These are phyloP conservation scores for Shinisaurus crocodilurus DNA, from an alignment of 2,113 vertebrate genomes.

Conservation along the genomic window DNA sequence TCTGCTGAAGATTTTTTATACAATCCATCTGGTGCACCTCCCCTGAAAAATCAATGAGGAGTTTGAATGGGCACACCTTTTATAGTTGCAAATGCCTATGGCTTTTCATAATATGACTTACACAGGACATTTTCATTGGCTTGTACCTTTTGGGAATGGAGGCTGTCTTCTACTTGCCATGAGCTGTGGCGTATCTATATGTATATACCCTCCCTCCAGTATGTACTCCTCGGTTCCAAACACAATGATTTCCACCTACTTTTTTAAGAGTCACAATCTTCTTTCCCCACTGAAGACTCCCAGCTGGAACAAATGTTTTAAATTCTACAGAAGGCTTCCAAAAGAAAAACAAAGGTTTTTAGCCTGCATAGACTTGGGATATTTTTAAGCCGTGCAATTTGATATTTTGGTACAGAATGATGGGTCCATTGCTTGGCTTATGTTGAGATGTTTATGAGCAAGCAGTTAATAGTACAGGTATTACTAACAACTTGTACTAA, in stretches of 20 bases:
- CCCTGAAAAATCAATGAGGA: too few species aligned
- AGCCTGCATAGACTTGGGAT: background rate
- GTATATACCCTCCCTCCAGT: background rate
- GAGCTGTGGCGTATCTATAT: background rate
- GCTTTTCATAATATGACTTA: background rate
- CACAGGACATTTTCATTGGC: background rate
- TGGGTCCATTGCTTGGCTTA: background rate
- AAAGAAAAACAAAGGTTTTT: background rate
- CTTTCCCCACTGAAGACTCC: background rate
- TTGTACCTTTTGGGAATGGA: background rate
- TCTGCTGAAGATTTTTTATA: background rate
- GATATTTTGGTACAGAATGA: background rate
- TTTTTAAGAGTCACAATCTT: background rate
- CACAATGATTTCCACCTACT: background rate
- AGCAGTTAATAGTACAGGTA: conserved; percentile 40
- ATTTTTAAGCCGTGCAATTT: background rate
- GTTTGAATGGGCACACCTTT: background rate
- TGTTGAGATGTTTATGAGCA: conserved; percentile 32
- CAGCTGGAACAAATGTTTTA: background rate
- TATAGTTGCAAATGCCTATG: background rate
- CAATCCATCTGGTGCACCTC: background rate
- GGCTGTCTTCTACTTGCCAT: background rate
- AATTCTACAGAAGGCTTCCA: background rate
- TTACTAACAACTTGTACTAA: conserved; percentile 38
- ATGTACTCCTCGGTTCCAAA: background rate